A percentile compares a stretch with the other conserved stretches of the same genome.
These are phyloP conservation scores for Lutjanus campechanus DNA, from an alignment of 2,797 vertebrate species.

Conservation along the genomic window DNA sequence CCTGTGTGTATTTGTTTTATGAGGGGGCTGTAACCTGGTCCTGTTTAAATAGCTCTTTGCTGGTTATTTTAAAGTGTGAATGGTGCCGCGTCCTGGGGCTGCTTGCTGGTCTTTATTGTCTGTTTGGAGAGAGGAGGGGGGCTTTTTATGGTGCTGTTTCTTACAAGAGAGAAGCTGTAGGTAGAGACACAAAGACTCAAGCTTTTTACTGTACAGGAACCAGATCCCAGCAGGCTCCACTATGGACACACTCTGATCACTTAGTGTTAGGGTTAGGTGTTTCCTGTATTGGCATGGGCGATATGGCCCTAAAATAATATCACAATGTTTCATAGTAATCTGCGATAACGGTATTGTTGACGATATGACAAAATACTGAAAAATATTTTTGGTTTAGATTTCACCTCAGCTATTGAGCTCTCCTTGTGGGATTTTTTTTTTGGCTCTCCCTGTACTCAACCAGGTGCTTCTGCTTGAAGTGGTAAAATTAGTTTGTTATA, in stretches of 20 bases:
- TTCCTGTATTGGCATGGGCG: too few relatives aligned
- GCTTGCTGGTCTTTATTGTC: conserved; percentile 67
- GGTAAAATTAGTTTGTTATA: too few relatives aligned
- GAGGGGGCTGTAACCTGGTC: conserved; percentile 77
- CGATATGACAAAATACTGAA: too few relatives aligned
- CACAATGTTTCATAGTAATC: too few relatives aligned
- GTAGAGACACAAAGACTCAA: conserved; percentile 24
- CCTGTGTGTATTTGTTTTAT: conserved; percentile 83
- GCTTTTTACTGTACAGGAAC: conserved; percentile 40
- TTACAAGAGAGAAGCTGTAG: conserved; percentile 36
- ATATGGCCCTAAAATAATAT: too few relatives aligned
- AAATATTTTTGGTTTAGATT: neutral
- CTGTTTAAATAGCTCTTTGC: conserved; percentile 78
- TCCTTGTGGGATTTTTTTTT: too few relatives aligned
- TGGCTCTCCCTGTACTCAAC: too few relatives aligned
- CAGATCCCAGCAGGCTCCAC: conserved; percentile 20
- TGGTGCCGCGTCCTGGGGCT: conserved; percentile 63
- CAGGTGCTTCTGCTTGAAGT: too few relatives aligned
- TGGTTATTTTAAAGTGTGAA: conserved; percentile 81
- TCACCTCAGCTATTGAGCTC: too few relatives aligned
- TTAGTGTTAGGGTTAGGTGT: neutral
- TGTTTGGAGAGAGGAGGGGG: conserved; percentile 37
- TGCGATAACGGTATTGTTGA: too few relatives aligned
- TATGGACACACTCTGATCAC: conserved; percentile 9
- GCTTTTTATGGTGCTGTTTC: conserved; percentile 41